Base-by-base conservation (phyloP, 2,888 invertebrate genomes). In the Lysandra bellargus region DNA sequence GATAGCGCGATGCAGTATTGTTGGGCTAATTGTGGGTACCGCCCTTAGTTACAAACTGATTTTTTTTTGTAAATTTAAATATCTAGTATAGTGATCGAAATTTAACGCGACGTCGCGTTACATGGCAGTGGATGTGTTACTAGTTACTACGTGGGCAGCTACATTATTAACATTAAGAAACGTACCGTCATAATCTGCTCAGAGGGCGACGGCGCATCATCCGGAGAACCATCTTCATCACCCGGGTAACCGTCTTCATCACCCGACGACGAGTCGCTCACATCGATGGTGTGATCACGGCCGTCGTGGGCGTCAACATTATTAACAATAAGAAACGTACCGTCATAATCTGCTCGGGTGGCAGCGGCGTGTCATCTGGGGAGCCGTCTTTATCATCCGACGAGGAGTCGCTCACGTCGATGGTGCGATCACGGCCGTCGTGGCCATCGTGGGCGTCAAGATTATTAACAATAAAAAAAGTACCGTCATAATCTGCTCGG, bases 241-340 rank as follows among this genome's bases (percentile, higher is more conserved):
- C 2, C 37, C 23, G 90, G 85, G 0, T 88, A 87, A 80, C 83
- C 84, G 76, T 92, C 93, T 5, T 93, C 93, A 60, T 93, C 92
- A 78, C 92, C 92, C 0, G 91, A 88, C 0, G 91, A 91, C 0
- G 92, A 90, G 84, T 92, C 92, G 0, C 92, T 93, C 0, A 94
- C 91, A 87, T 94, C 94, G 81, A 94, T 94, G 82, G 93, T 92
- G 69, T 92, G 84, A 77, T 92, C 93, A 85, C 88, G 90, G 0
- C 90, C 85, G 44, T 91, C 92, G 0, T 87, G 82, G 78, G 84
- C 81, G 12, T 83, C 80, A 5, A 5, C 2, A 17, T 30, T 4
- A 72, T 72, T 69, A 72, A 12, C 7, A 64, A 4, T 64, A 6
- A 33, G 3, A 33, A 69, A 33, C n/a, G n/a, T 61, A 76, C 94